Evolutionary conservation across 2,888 invertebrate species (phyloP), one percentile per base, ranked within the genome.

Genomic region (Plusia festucae): DNA sequence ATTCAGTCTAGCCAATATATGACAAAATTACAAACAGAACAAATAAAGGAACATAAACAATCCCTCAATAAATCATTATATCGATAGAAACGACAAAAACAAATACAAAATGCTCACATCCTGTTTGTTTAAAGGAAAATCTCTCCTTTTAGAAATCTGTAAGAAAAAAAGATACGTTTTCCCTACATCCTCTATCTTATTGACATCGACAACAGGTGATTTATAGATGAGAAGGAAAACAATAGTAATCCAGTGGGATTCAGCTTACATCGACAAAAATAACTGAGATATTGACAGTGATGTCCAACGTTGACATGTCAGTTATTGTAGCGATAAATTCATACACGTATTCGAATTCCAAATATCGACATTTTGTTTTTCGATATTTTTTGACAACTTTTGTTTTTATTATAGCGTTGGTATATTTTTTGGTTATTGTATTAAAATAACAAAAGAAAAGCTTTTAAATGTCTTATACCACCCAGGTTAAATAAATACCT

Each of bases 111-210:
- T 18, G 20, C 20, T 49, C 20, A 49, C 46, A 49, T 49, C 46
- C 46, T 49, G 46, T 49, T 49, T 49, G 46, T 49, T 49, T 49
- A 49, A 49, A 49, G 11, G 46, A 20, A 49, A 49, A 49, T 20
- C 9, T 9, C 46, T 20, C 18, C 4, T 20, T 49, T 49, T 49
- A 49, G n/a, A 18, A 46, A 46, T 18, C 18, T 18, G 18, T 9
- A 46, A 9, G 5, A 13, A 46, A 46, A 44, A 46, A 46, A 46
- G 16, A 46, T 18, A 46, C 46, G 18, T 20, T 49, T 20, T 49
- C 20, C 20, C 46, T 11, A 46, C 18, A 46, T 20, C 20, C 46
- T 49, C 20, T 49, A 49, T 49, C 46, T 49, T 20, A 16, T 49
- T 49, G 46, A 49, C 46, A 20, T 49, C 46, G 46, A 49, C 18